Evolutionary conservation across 35 echinoderm and acorn worm species (phyloP).

Genomic region (Diadema setosum): DNA sequence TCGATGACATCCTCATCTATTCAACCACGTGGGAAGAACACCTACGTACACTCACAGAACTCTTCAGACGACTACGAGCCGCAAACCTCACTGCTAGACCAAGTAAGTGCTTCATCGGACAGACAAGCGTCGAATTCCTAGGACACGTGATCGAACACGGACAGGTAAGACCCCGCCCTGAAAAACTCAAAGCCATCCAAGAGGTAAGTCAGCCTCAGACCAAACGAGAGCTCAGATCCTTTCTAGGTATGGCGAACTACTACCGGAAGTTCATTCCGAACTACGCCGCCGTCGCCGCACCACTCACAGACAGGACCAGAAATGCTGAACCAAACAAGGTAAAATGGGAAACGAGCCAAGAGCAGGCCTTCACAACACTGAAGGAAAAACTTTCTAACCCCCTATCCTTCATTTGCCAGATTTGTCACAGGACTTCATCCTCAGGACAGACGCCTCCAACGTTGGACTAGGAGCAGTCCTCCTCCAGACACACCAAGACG

Average conservation of each 20-base stretch:
- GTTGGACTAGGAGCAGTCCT: constrained; percentile 25
- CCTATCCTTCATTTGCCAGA: too few relatives aligned
- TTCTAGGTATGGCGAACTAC: constrained; percentile 18
- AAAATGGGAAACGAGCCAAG: background rate
- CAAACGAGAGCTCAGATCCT: too few relatives aligned
- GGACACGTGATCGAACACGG: constrained; percentile 44
- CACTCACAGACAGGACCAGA: constrained; percentile 62
- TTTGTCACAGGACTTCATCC: constrained; percentile 11
- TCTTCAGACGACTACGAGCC: background rate
- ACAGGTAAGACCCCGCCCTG: background rate
- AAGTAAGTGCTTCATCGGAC: constrained; percentile 52
- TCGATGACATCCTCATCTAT: constrained; percentile 66
- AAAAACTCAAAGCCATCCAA: constrained; percentile 41
- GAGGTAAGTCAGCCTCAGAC: constrained; percentile 23
- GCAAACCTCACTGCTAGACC: too few relatives aligned
- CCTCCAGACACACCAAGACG: background rate
- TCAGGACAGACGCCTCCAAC: constrained; percentile 54
- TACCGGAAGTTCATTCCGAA: constrained; percentile 52
- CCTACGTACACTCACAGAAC: background rate
- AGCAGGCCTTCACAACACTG: constrained; percentile 37
- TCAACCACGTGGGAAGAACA: constrained; percentile 47
- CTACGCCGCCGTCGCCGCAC: constrained; percentile 37
- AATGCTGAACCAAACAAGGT: constrained; percentile 54
- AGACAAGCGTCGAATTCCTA: constrained; percentile 35
- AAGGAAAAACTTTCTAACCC: background rate